Evolutionary conservation across 2,888 invertebrate genomes (phyloP).

Genomic region (Troglohyphantes excavatus): DNA sequence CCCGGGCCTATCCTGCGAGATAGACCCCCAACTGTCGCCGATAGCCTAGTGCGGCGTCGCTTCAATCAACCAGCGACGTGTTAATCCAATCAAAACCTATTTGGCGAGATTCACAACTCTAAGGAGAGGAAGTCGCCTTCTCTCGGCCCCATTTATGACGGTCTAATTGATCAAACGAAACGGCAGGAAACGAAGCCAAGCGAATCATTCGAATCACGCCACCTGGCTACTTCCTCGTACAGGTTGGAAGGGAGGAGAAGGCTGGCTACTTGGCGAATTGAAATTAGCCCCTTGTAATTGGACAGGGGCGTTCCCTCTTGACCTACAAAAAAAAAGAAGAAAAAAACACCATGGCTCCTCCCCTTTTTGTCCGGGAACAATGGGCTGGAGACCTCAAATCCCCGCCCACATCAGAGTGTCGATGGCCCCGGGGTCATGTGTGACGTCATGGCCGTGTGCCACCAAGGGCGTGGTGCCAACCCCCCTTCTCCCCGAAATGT

Average conservation of each 20-base stretch:
- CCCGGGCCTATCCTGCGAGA: too few species aligned
- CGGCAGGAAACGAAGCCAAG: not conserved
- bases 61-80: too few species aligned
- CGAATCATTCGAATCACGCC: not conserved
- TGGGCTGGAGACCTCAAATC: not conserved
- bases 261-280: not conserved
- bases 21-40: too few species aligned
- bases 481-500: not conserved
- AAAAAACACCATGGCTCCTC: conserved; percentile 42
- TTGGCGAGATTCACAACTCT: too few species aligned
- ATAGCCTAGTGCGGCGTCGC: too few species aligned
- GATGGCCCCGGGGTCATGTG: conserved; percentile 55
- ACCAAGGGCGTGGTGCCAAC: conserved; percentile 23
- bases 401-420: conserved; percentile 49
- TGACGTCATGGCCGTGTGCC: conserved; percentile 66
- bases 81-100: too few species aligned
- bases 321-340: conserved; percentile 39
- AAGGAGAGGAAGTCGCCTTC: too few species aligned
- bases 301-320: conserved; percentile 13
- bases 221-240: not conserved
- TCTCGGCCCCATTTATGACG: too few species aligned
- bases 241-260: conserved; percentile 1
- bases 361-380: conserved; percentile 40
- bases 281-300: conserved; percentile 48
- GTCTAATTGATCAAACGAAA: not conserved